Conservation (phyloP, 2,113 vertebrate genomes). For the Datnioides undecimradiatus region DNA sequence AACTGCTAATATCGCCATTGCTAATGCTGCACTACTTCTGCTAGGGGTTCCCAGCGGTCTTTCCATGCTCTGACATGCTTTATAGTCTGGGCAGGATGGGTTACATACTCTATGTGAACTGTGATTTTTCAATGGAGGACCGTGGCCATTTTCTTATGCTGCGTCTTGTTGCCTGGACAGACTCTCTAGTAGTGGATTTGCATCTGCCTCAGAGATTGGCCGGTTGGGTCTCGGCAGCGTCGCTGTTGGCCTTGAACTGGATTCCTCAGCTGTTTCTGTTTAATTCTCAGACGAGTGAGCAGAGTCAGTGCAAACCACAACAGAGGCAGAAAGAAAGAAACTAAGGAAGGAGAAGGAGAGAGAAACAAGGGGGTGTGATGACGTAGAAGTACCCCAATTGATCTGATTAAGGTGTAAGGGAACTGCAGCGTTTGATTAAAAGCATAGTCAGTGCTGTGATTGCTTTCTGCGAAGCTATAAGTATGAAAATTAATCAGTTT, state of each 20-base stretch:
- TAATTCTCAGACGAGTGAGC: slow-evolving; percentile 72
- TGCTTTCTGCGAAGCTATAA: slow-evolving; percentile 4
- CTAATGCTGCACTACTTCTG: background rate
- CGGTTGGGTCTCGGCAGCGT: slow-evolving; percentile 61
- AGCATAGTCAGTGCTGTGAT: background rate
- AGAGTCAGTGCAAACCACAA: slow-evolving; percentile 71
- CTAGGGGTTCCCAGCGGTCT: background rate
- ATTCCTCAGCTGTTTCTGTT: slow-evolving; percentile 87
- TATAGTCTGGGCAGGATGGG: background rate
- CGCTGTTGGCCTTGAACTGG: slow-evolving; percentile 70
- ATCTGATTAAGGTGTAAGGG: slow-evolving; percentile 19
- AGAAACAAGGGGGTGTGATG: background rate
- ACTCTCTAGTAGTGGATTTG: slow-evolving; percentile 35
- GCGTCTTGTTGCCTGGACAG: slow-evolving; percentile 36
- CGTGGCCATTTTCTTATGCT: slow-evolving; percentile 29
- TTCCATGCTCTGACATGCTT: background rate
- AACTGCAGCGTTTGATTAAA: slow-evolving; percentile 11
- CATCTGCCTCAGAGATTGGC: slow-evolving; percentile 61
- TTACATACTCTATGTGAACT: background rate
- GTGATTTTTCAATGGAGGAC: slow-evolving; percentile 10
- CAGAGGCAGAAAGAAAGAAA: slow-evolving; percentile 50
- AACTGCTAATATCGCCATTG: background rate
- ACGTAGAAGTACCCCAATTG: slow-evolving; percentile 3
- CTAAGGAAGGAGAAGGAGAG: background rate
- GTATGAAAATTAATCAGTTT: background rate